Conservation (phyloP, 2,888 invertebrate species). For the Monopis laevigella region DNA sequence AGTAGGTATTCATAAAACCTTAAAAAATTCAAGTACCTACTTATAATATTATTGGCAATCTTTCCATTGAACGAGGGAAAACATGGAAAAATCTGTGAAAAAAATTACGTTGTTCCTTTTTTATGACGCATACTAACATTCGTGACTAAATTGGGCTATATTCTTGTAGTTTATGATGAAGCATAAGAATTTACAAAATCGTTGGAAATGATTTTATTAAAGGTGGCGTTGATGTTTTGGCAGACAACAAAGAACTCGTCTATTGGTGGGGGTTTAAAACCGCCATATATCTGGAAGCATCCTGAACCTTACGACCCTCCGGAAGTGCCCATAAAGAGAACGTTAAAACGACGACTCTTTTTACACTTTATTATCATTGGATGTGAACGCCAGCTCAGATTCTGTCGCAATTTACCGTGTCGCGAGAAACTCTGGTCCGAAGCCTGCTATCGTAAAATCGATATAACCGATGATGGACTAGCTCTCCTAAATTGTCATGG, state of each 20-base stretch:
- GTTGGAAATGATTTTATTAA: constrained; percentile 26
- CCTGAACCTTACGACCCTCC: constrained; percentile 49
- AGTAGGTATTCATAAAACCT: too few species aligned
- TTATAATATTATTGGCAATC: too few species aligned
- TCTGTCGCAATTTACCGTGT: constrained; percentile 51
- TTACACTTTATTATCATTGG: constrained; percentile 68
- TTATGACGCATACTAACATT: too few species aligned
- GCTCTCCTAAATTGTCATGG: constrained; percentile 40
- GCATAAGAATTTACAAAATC: constrained; percentile 18
- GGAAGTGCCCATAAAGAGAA: constrained; percentile 61
- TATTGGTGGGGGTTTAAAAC: constrained; percentile 47
- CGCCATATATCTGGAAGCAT: constrained; percentile 46
- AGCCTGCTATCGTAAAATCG: constrained; percentile 56
- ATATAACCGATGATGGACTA: constrained; percentile 51
- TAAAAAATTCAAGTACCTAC: too few species aligned
- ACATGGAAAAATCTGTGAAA: too few species aligned
- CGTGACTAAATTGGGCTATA: too few species aligned
- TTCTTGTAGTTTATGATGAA: too few species aligned
- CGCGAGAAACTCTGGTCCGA: constrained; percentile 43
- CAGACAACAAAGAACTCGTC: constrained; percentile 33
- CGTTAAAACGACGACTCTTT: constrained; percentile 65
- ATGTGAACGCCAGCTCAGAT: constrained; percentile 62
- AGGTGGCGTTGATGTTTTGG: constrained; percentile 24
- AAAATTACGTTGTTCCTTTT: too few species aligned
- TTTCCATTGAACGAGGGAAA: too few species aligned